Percentiles rank a stretch among this genome's conserved stretches.
These are phyloP conservation scores for Ceratosolen solmsi DNA, from an alignment of 1,140 invertebrate genomes.

Conservation along the genomic window DNA sequence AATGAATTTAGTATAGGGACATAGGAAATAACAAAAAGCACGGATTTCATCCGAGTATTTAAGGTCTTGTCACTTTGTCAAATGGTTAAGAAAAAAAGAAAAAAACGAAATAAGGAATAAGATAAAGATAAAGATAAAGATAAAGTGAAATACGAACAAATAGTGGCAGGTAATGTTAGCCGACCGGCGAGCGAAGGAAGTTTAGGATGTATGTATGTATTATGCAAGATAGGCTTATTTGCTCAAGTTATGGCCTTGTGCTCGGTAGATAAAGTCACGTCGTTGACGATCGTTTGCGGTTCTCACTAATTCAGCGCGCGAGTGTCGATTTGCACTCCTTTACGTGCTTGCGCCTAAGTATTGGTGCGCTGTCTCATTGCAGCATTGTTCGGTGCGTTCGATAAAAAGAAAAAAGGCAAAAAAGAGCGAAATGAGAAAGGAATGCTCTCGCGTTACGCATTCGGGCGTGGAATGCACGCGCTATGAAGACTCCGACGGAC, in stretches of 20 bases:
- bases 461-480: slow-evolving; percentile 2
- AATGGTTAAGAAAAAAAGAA: too few relatives aligned
- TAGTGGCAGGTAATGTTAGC: background rate
- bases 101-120: too few relatives aligned
- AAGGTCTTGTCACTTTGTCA: background rate
- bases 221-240: slow-evolving; percentile 19
- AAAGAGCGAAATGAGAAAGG: background rate
- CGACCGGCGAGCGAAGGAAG: background rate
- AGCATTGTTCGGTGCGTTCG: background rate
- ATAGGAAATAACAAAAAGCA: background rate
- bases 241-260: background rate
- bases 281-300: background rate
- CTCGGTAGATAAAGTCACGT: slow-evolving; percentile 25
- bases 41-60: background rate
- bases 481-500: background rate
- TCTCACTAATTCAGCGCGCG: background rate
- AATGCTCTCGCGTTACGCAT: background rate
- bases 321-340: background rate
- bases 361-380: too few relatives aligned
- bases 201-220: background rate
- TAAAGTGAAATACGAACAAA: too few relatives aligned
- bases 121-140: too few relatives aligned
- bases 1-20: background rate
- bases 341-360: too few relatives aligned
- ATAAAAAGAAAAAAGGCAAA: slow-evolving; percentile 5